Evolutionary conservation across 2,113 vertebrate genomes (phyloP).

Genomic region (Mustelus asterias): DNA sequence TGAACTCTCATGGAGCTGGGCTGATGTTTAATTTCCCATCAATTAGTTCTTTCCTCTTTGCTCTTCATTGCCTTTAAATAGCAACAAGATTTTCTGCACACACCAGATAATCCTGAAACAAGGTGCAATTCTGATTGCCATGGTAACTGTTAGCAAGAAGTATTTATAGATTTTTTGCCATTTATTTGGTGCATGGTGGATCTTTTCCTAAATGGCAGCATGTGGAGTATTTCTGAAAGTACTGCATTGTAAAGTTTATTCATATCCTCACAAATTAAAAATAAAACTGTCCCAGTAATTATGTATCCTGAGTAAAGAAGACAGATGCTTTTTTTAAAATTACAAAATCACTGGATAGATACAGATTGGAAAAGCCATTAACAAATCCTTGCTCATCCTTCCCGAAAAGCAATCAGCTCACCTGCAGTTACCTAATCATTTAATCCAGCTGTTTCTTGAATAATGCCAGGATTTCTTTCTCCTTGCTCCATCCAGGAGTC

Average conservation of each 20-base stretch:
- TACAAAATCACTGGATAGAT: neutral
- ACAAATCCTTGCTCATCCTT: neutral
- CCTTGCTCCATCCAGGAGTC: neutral
- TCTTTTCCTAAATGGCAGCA: neutral
- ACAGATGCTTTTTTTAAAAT: neutral
- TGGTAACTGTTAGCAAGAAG: slow-evolving; percentile 17
- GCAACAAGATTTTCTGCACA: neutral
- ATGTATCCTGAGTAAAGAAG: neutral
- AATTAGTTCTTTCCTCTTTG: neutral
- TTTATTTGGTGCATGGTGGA: neutral
- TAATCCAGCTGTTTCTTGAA: neutral
- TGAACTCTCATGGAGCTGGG: neutral
- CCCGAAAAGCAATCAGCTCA: neutral
- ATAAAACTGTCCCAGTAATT: neutral
- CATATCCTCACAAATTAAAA: neutral
- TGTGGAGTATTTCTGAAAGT: neutral
- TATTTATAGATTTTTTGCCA: neutral
- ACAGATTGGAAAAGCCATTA: neutral
- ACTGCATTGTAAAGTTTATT: neutral
- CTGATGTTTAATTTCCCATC: slow-evolving; percentile 6
- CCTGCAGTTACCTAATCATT: neutral
- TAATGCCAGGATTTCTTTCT: neutral
- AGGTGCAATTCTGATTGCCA: neutral
- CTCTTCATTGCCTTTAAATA: neutral
- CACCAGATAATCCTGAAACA: slow-evolving; percentile 6